phyloP scores from a whole-genome alignment of 2,797 vertebrate genomes.

The Propithecus perrieri region DNA sequence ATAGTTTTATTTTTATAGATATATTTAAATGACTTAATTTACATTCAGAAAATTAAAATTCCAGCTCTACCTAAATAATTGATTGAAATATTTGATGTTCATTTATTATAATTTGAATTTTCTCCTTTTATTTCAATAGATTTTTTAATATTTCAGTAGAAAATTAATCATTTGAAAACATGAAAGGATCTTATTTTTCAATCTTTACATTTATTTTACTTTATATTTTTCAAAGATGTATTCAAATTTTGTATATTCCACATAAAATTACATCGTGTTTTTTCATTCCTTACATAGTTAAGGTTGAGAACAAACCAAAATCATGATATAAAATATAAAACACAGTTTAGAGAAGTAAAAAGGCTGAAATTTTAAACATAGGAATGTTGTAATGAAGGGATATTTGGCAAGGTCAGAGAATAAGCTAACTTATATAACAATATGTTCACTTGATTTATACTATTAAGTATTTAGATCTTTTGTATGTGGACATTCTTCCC shows the following conservation, averaged over 20 bases:
- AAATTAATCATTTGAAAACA: neutral
- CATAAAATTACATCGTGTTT: neutral
- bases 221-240: neutral
- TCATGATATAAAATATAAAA: constrained; percentile 23
- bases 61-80: neutral
- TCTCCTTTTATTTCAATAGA: neutral
- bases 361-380: neutral
- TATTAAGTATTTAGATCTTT: constrained; percentile 8
- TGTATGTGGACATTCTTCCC: neutral
- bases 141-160: neutral
- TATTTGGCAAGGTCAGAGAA: neutral
- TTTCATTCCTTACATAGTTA: neutral
- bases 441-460: neutral
- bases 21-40: neutral
- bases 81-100: neutral
- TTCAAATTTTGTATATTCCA: neutral
- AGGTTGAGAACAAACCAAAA: constrained; percentile 3
- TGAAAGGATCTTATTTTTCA: neutral
- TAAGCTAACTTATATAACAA: neutral
- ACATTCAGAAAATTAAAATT: neutral
- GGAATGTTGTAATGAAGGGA: neutral
- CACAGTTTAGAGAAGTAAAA: neutral
- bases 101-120: constrained; percentile 26
- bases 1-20: neutral
- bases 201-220: neutral